Conservation (phyloP, 2,888 invertebrate species). For the Drosophila ezoana region DNA sequence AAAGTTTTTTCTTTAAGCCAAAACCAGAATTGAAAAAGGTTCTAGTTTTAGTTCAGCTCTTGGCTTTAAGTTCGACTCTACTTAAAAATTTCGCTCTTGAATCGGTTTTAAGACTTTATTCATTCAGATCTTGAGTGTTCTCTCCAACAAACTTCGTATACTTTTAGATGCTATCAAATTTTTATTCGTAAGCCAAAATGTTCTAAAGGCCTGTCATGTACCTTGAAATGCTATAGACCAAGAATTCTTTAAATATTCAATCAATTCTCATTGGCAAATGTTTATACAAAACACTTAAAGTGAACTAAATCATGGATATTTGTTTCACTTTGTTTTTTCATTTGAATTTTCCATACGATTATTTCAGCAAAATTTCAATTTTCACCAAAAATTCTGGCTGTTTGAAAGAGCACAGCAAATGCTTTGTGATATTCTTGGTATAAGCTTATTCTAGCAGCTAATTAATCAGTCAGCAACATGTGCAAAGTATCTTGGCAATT, state of each 20-base stretch:
- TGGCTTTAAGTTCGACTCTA: too few species aligned
- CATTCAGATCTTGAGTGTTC: too few species aligned
- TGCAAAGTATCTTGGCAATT: conserved; percentile 40
- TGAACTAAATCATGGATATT: conserved; percentile 13
- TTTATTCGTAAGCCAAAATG: too few species aligned
- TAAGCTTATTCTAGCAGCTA: conserved; percentile 35
- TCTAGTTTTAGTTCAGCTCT: too few species aligned
- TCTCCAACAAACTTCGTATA: too few species aligned
- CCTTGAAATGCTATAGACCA: not conserved
- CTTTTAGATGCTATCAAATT: too few species aligned
- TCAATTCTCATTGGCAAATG: not conserved
- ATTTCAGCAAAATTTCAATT: conserved; percentile 2
- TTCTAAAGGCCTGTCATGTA: too few species aligned
- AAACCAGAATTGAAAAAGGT: too few species aligned
- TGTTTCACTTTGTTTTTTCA: not conserved
- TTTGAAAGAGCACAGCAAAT: too few species aligned
- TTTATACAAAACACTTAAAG: conserved; percentile 8
- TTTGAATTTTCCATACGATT: not conserved
- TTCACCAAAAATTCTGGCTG: not conserved
- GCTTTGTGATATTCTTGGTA: not conserved
- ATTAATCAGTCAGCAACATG: conserved; percentile 51
- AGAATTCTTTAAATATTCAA: not conserved
- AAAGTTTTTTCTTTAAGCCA: too few species aligned
- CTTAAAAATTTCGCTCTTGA: too few species aligned
- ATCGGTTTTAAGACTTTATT: too few species aligned